Evolutionary conservation across 64 coral and sea anemone species (phyloP).

Genomic region (Stichodactyla helianthus): DNA sequence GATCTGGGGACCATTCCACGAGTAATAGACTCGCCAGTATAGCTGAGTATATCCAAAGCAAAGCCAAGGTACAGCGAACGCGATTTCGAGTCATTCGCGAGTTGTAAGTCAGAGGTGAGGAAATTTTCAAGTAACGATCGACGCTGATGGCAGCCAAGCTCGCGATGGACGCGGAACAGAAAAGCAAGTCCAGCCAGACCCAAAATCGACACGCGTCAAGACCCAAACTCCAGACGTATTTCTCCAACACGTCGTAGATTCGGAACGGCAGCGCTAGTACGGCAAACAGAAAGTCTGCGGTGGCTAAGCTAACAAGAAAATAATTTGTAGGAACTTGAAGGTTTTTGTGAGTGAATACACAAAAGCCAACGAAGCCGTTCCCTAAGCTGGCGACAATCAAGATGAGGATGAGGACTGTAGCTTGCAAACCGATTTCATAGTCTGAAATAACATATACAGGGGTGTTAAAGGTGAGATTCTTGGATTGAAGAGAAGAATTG

Average conservation of each 20-base stretch:
- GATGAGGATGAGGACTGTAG: constrained; percentile 37
- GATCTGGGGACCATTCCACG: constrained; percentile 49
- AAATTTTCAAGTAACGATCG: constrained; percentile 87
- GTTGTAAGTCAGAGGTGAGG: constrained; percentile 75
- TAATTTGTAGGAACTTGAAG: constrained; percentile 85
- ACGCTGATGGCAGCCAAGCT: constrained; percentile 89
- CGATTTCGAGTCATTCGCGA: constrained; percentile 56
- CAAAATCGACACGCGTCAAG: constrained; percentile 56
- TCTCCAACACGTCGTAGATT: constrained; percentile 49
- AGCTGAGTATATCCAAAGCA: constrained; percentile 74
- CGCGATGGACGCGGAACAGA: constrained; percentile 80
- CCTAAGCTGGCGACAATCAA: constrained; percentile 56
- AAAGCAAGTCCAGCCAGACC: constrained; percentile 84
- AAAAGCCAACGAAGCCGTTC: constrained; percentile 71
- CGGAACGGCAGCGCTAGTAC: constrained; percentile 70
- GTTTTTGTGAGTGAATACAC: constrained; percentile 68
- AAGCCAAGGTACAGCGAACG: constrained; percentile 21
- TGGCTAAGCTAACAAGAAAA: constrained; percentile 78
- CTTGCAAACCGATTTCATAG: neutral
- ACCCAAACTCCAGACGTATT: constrained; percentile 50
- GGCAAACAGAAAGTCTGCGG: constrained; percentile 79
- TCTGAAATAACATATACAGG: neutral
- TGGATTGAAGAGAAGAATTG: neutral
- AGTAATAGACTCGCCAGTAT: constrained; percentile 60
- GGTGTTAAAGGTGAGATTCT: neutral